Evolutionary conservation across 2,797 vertebrate genomes (phyloP).

Genomic region (Staurois parvus): DNA sequence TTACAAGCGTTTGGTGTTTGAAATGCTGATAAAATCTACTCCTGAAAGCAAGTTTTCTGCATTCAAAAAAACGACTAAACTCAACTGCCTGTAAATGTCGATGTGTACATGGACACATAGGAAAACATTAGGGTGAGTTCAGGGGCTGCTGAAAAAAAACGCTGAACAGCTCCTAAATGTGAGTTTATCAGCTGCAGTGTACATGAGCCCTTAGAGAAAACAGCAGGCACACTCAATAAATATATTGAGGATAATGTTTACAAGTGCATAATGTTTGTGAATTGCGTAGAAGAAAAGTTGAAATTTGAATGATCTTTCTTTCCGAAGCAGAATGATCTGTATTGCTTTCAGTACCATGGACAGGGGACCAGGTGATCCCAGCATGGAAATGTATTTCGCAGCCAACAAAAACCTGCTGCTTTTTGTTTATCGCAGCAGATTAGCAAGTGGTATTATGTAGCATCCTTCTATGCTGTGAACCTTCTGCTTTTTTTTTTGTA

Average conservation of each 20-base stretch:
- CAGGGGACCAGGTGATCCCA: neutral
- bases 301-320: neutral
- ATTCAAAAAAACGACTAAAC: no score
- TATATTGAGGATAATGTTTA: neutral
- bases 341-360: conserved; percentile 40
- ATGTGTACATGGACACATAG: no score
- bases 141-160: no score
- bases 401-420: conserved; percentile 28
- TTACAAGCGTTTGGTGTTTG: no score
- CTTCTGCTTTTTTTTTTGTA: conserved; percentile 9
- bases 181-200: no score
- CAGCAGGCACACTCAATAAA: neutral
- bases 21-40: no score
- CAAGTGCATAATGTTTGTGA: neutral
- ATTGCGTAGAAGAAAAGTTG: neutral
- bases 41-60: no score
- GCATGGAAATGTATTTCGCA: conserved; percentile 13
- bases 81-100: no score
- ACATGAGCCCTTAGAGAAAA: neutral
- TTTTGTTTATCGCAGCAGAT: conserved; percentile 18
- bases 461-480: conserved; percentile 6
- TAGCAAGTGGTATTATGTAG: neutral
- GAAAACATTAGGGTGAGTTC: no score
- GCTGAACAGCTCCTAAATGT: no score
- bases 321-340: neutral